Percentiles rank a stretch among this genome's conserved stretches.
These are phyloP conservation scores for Poicephalus meyeri DNA, from an alignment of 2,113 vertebrate species.

Conservation along the genomic window DNA sequence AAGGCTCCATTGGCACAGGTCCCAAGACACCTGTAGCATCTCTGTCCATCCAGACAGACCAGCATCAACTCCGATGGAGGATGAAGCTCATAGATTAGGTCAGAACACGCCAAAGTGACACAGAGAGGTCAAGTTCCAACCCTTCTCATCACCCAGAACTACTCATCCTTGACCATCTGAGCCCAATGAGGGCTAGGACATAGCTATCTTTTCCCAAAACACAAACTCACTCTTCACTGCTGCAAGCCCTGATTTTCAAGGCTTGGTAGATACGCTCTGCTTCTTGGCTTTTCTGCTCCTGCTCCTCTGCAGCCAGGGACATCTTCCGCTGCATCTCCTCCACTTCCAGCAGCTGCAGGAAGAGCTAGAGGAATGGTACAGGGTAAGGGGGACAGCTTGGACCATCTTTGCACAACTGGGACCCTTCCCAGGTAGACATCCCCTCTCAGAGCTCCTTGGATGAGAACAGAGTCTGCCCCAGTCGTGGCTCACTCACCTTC, in stretches of 20 bases:
- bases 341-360: conserved; percentile 83
- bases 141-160: not conserved
- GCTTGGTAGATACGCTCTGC: conserved; percentile 79
- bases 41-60: not conserved
- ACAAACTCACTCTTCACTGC: conserved; percentile 69
- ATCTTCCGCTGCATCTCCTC: conserved; percentile 81
- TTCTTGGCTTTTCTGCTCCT: conserved; percentile 74
- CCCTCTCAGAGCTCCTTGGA: not conserved
- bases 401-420: not conserved
- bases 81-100: accelerated
- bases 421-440: not conserved
- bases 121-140: not conserved
- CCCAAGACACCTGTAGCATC: not conserved
- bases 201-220: accelerated
- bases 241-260: conserved; percentile 72
- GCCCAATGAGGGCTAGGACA: accelerated
- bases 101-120: not conserved
- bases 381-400: not conserved
- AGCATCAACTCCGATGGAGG: not conserved
- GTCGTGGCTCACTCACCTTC: conserved; percentile 71
- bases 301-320: conserved; percentile 57
- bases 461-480: not conserved
- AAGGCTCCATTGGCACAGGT: not conserved
- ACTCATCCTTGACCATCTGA: not conserved
- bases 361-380: conserved; percentile 72